Evolutionary conservation across 2,113 vertebrate genomes (phyloP), one percentile per base, ranked within the genome.

Genomic region (Tangachromis dhanisi): DNA sequence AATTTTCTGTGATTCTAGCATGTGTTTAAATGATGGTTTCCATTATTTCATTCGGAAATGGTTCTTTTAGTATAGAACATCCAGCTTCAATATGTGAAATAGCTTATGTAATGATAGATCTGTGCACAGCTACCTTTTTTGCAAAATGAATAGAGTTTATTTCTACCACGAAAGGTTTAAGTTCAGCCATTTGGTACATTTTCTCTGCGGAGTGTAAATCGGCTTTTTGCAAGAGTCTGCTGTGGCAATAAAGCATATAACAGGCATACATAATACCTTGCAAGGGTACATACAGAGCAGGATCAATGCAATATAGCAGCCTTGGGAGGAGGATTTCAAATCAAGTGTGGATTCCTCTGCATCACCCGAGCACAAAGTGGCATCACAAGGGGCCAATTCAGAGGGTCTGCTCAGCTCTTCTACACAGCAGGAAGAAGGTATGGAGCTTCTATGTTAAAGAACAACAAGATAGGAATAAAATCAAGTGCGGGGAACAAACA

Each of bases 281-380:
- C 59, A 57, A 81, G 71, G 57, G 49, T 81, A 84, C 84, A 90
- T 73, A 89, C 81, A 84, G 86, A 85, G 90, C 45, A 68, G 83
- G 86, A 93, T 90, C 88, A 90, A 85, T 90, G 91, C 79, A 19
- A 83, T 40, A 59, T 85, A 57, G 80, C 81, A 90, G 90, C 76
- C 83, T 71, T 79, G 42, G 86, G 85, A 87, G 87, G 80, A 86
- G 85, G 86, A 91, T 90, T 90, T 88, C 66, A 83, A 81, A 85
- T 57, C 54, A 76, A 89, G 84, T 57, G 68, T 84, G 73, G 55
- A 88, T 85, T 88, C 78, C 59, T 88, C 83, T 61, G 86, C 42
- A 49, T 89, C 21, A 83, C 83, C 40, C 71, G 14, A 45, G 73
- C 85, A 81, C 81, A 80, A 81, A 82, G 81, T 63, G 71, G 83